These are phyloP conservation scores for Enteromius unitaeniatus DNA, from an alignment of 2,797 vertebrate genomes.

Conservation along the genomic window DNA sequence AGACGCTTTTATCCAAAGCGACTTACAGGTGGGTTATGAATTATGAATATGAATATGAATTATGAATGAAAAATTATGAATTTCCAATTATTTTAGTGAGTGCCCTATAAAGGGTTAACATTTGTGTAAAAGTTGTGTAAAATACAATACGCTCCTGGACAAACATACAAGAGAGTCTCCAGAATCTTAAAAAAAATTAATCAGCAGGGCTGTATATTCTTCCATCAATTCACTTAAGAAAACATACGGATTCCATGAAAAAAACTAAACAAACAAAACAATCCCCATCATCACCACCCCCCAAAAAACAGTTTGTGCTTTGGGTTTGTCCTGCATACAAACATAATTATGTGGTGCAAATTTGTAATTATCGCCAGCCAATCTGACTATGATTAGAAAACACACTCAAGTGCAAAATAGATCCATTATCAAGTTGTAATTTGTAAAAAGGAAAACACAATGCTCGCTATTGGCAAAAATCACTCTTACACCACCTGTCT, in stretches of 20 bases:
- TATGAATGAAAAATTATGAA: too few species aligned
- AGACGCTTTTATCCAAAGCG: too few species aligned
- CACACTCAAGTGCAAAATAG: slow-evolving; percentile 83
- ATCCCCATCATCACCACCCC: slow-evolving; percentile 28
- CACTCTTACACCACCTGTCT: slow-evolving; percentile 56
- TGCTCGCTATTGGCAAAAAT: slow-evolving; percentile 70
- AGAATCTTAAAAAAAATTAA: slow-evolving; percentile 23
- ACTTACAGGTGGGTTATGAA: too few species aligned
- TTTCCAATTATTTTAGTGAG: too few species aligned
- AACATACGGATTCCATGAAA: slow-evolving; percentile 56
- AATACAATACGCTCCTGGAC: background rate
- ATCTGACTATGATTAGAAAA: slow-evolving; percentile 81
- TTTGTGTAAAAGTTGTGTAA: background rate
- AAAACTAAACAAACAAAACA: slow-evolving; percentile 24
- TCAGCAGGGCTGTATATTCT: slow-evolving; percentile 33
- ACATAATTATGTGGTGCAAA: slow-evolving; percentile 73
- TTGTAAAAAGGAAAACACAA: slow-evolving; percentile 70
- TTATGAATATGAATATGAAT: too few species aligned
- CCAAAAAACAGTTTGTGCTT: slow-evolving; percentile 65
- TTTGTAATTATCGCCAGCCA: slow-evolving; percentile 77
- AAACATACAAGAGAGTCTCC: background rate
- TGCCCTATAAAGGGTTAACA: background rate
- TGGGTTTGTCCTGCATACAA: slow-evolving; percentile 64
- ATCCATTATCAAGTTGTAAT: slow-evolving; percentile 81
- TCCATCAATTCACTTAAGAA: slow-evolving; percentile 57